Percentiles rank a stretch among this genome's conserved stretches.
Evolutionary conservation across 2,888 invertebrate genomes (phyloP).

Genomic region (Bursaphelenchus okinawaensis): DNA sequence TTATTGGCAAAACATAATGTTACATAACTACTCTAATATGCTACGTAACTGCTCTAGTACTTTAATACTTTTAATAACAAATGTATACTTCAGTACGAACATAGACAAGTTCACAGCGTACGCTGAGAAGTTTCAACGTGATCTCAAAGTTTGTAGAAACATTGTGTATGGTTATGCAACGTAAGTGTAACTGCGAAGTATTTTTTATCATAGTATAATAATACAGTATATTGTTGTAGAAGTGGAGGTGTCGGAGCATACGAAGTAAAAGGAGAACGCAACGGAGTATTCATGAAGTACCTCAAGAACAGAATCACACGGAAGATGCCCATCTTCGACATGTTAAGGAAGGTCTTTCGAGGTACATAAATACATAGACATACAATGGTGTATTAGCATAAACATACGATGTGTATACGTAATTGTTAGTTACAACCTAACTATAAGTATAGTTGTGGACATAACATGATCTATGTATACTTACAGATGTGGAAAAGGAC

Average conservation of each 20-base stretch:
- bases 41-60: not conserved
- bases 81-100: conserved; percentile 23
- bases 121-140: conserved; percentile 41
- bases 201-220: not conserved
- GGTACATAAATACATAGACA: conserved; percentile 30
- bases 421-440: not conserved
- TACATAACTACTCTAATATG: not conserved
- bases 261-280: conserved; percentile 55
- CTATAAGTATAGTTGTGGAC: not conserved
- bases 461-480: not conserved
- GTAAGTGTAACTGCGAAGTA: conserved; percentile 36
- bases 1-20: not conserved
- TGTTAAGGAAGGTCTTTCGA: conserved; percentile 49
- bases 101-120: conserved; percentile 34
- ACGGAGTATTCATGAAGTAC: conserved; percentile 58
- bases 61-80: not conserved
- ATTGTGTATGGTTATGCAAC: conserved; percentile 56
- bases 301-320: conserved; percentile 46
- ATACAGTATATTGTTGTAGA: conserved; percentile 19
- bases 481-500: conserved; percentile 57
- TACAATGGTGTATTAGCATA: conserved; percentile 36
- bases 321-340: conserved; percentile 43
- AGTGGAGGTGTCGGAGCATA: conserved; percentile 58
- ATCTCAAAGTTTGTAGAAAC: conserved; percentile 44
- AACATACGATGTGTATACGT: not conserved